Evolutionary conservation across 2,888 invertebrate genomes (phyloP), one percentile per base, ranked within the genome.

Genomic region (Altica lythri): DNA sequence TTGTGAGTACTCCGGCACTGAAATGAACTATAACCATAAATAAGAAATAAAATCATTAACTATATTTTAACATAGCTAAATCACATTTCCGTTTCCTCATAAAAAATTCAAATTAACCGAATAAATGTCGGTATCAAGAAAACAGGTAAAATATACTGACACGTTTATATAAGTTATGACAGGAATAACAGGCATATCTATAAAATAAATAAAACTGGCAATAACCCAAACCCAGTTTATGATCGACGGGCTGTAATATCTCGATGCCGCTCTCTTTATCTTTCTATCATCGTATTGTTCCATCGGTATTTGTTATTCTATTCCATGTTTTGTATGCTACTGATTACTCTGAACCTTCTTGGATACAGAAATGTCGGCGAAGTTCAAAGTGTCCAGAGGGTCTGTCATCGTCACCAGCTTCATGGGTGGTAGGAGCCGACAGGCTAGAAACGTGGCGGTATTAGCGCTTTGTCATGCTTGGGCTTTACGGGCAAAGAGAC

Each of bases 391-490:
- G 61, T 66, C 68, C 66, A 67, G 69, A 74, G 72, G 72, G 72
- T 73, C 76, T 75, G 77, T 77, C 78, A 76, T 77, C 77, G 76
- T 77, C 77, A 75, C 76, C 72, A 72, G 67, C 78, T 69, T 76
- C 75, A 77, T 78, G 78, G 78, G 78, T 78, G 78, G 78, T 74
- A 76, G 71, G 66, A 73, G 72, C 73, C 73, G 77, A 75, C 75
- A 72, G 63, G 70, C 70, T 68, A 71, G 73, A 75, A 73, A 75
- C 74, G 76, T 73, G 75, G 75, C 71, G 72, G 76, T 70, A 75
- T 77, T 77, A 75, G 70, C 75, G 76, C 77, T 77, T 75, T 76
- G 77, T 77, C 77, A 76, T 73, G 72, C 70, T 62, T 68, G 46
- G 62, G 62, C 55, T 53, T 38, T 48, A 46, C 48, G 48, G 48